These are phyloP conservation scores for Spodoptera frugiperda DNA, from an alignment of 1,140 invertebrate species.

Conservation along the genomic window DNA sequence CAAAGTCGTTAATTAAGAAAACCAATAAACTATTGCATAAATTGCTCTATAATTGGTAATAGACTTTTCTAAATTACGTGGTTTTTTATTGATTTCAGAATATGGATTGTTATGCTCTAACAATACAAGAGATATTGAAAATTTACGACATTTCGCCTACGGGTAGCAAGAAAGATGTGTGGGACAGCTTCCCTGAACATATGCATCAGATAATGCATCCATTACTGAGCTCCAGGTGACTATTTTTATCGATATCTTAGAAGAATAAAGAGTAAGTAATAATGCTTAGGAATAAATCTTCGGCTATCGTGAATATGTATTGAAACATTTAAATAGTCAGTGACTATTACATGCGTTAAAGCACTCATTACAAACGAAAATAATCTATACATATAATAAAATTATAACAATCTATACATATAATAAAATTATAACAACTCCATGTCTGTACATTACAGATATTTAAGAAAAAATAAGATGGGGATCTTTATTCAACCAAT, in stretches of 20 bases:
- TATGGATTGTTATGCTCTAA: conserved; percentile 90
- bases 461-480: no score
- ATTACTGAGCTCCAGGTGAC: conserved; percentile 89
- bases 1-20: background rate
- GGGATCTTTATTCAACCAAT: no score
- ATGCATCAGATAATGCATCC: conserved; percentile 91
- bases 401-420: no score
- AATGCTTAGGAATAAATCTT: background rate
- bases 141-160: conserved; percentile 89
- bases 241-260: background rate
- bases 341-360: no score
- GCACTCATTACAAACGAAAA: no score
- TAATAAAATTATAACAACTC: no score
- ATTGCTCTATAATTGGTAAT: background rate
- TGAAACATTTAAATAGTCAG: no score
- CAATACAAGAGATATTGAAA: conserved; percentile 92
- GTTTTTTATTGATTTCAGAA: conserved; percentile 78
- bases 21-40: background rate
- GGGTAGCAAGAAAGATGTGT: conserved; percentile 87
- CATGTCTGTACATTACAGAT: no score
- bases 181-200: conserved; percentile 89
- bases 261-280: no score
- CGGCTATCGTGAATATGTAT: no score
- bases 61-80: background rate
- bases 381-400: no score